These are phyloP conservation scores for Hesperia comma DNA, from an alignment of 2,888 invertebrate species.

Conservation along the genomic window DNA sequence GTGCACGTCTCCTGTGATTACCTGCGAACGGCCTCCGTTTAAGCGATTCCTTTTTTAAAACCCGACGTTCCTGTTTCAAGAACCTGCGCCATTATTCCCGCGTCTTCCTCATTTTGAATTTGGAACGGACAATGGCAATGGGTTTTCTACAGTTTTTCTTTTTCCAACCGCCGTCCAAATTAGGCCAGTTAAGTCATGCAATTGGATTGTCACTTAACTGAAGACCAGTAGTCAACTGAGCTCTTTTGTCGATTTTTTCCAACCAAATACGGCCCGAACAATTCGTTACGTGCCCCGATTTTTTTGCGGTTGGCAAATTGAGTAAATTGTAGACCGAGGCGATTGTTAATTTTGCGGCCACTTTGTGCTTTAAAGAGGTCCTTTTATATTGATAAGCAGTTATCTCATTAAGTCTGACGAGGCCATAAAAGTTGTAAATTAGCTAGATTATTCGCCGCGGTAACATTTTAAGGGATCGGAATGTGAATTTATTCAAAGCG, in stretches of 20 bases:
- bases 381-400: constrained; percentile 61
- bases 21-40: constrained; percentile 80
- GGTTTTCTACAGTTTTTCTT: constrained; percentile 58
- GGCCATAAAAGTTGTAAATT: constrained; percentile 59
- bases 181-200: constrained; percentile 68
- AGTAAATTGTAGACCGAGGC: constrained; percentile 59
- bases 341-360: constrained; percentile 60
- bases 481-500: constrained; percentile 26
- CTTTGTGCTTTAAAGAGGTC: constrained; percentile 54
- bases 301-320: constrained; percentile 66
- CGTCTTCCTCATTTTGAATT: constrained; percentile 81
- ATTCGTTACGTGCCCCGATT: constrained; percentile 57
- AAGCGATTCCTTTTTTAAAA: constrained; percentile 80
- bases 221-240: constrained; percentile 73
- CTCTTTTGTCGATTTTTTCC: constrained; percentile 55
- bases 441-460: constrained; percentile 56
- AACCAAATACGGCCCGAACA: constrained; percentile 63
- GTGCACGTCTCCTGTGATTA: constrained; percentile 78
- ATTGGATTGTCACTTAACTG: constrained; percentile 66
- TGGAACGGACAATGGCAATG: constrained; percentile 75
- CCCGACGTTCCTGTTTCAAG: constrained; percentile 78
- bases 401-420: constrained; percentile 55
- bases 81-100: constrained; percentile 77
- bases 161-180: constrained; percentile 57
- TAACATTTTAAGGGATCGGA: constrained; percentile 25